Percentiles rank a stretch among this genome's conserved stretches.
Conservation (phyloP, 2,797 vertebrate genomes). For the Ispidina lecontei region DNA sequence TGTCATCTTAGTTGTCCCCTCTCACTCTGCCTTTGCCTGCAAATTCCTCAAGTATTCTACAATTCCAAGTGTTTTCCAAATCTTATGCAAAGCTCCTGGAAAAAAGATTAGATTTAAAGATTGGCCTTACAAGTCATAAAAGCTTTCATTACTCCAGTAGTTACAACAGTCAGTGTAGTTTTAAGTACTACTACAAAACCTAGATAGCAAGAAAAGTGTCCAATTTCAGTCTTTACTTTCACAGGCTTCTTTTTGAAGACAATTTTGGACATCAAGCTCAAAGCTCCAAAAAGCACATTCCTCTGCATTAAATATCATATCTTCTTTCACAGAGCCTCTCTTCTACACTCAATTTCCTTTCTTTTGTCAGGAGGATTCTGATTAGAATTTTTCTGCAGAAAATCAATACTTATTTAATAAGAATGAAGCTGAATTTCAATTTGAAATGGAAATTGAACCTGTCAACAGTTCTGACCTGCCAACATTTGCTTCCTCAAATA, state of each 20-base stretch:
- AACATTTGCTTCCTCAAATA: conserved; percentile 27
- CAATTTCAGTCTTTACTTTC: not conserved
- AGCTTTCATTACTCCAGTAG: not conserved
- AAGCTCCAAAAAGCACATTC: not conserved
- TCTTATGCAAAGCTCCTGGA: not conserved
- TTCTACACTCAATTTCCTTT: conserved; percentile 17
- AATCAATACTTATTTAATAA: conserved; percentile 50
- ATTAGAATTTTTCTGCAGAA: conserved; percentile 50
- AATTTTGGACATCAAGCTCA: not conserved
- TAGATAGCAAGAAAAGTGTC: not conserved
- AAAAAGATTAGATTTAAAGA: not conserved
- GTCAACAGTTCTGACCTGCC: not conserved
- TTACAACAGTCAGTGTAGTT: not conserved
- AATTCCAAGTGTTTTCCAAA: not conserved
- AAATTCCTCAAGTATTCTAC: not conserved
- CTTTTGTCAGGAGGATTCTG: conserved; percentile 12
- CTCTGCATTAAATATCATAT: not conserved
- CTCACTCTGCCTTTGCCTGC: not conserved
- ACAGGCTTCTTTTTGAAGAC: not conserved
- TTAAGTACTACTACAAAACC: not conserved
- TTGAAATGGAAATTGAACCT: conserved; percentile 39
- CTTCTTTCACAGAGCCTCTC: not conserved
- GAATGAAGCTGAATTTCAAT: conserved; percentile 40
- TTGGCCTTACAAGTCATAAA: not conserved
- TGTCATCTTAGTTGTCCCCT: not conserved